Base-by-base conservation (phyloP, 2,888 invertebrate species). In the Polydrusus cervinus region DNA sequence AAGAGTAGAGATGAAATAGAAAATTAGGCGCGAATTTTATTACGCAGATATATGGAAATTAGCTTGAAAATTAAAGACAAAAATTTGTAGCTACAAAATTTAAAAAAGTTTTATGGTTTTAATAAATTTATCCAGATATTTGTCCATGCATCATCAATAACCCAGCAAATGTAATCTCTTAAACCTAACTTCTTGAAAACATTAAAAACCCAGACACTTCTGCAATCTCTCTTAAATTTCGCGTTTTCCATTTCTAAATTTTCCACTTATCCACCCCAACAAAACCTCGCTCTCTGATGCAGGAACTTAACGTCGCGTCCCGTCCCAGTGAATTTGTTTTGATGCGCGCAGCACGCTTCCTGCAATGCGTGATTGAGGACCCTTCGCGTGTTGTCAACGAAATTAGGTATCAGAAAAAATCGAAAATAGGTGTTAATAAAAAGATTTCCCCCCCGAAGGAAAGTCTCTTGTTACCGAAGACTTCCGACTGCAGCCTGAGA, bases 401-500 rank as follows among this genome's bases (percentile, higher is more conserved):
- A 66, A 66, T 71, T 64, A 55, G 38, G 25, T 55, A 72, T 66
- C 43, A 18, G 51, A 61, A 74, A 74, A 78, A 76, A 76, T 74
- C 67, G 76, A 76, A 76, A 77, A 77, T 77, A 62, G 71, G 74
- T 74, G 77, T 71, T 78, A 80, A 79, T 78, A 72, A 76, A 76
- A 78, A 80, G 78, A 78, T 71, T 79, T 79, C 79, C 78, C 80
- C 81, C 80, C 81, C 80, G 81, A 80, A 81, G 80, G 79, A 78
- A 75, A 62, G 80, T 82, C 77, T 78, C 82, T 81, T 81, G 81
- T 71, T 82, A 80, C 82, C 84, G 84, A 84, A 84, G 84, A 84
- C 82, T 83, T 83, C 84, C 84, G 84, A 84, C 80, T 83, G 83
- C 81, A 81, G 79, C 81, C 80, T 82, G 82, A 80, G 82, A 82